Evolutionary conservation across 1,140 invertebrate genomes (phyloP).

Genomic region (Anoplophora glabripennis): DNA sequence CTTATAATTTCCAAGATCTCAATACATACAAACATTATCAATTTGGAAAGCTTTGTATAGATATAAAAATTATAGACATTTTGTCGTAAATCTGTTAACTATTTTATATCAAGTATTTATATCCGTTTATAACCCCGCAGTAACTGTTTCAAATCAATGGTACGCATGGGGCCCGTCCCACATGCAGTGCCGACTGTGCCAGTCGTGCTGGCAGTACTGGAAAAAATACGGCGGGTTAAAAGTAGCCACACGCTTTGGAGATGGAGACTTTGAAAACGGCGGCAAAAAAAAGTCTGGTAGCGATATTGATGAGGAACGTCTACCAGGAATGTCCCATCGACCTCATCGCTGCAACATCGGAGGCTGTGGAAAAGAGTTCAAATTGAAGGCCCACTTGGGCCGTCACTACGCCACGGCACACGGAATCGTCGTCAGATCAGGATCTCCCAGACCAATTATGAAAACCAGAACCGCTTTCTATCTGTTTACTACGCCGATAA

Average conservation of each 20-base stretch:
- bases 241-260: conserved; percentile 58
- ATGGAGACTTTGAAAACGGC: conserved; percentile 56
- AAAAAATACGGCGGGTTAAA: conserved; percentile 98
- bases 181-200: conserved; percentile 87
- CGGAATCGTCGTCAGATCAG: conserved; percentile 66
- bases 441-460: conserved; percentile 88
- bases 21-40: no score
- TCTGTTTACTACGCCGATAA: conserved; percentile 83
- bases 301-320: conserved; percentile 52
- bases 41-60: no score
- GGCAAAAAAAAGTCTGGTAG: conserved; percentile 57
- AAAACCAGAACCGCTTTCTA: conserved; percentile 96
- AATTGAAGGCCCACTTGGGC: conserved; percentile 53
- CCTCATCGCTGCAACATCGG: conserved; percentile 85
- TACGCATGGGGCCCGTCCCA: conserved; percentile 92
- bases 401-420: conserved; percentile 91
- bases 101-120: background rate
- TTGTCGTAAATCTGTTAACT: background rate
- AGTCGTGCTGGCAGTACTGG: conserved; percentile 95
- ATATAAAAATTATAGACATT: background rate
- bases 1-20: no score
- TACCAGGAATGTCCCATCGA: conserved; percentile 62
- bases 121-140: conserved; percentile 46
- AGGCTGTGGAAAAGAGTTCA: conserved; percentile 74
- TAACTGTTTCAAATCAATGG: conserved; percentile 83